phyloP scores from a whole-genome alignment of 2,113 vertebrate species.

The Andinoacara biseriatus region DNA sequence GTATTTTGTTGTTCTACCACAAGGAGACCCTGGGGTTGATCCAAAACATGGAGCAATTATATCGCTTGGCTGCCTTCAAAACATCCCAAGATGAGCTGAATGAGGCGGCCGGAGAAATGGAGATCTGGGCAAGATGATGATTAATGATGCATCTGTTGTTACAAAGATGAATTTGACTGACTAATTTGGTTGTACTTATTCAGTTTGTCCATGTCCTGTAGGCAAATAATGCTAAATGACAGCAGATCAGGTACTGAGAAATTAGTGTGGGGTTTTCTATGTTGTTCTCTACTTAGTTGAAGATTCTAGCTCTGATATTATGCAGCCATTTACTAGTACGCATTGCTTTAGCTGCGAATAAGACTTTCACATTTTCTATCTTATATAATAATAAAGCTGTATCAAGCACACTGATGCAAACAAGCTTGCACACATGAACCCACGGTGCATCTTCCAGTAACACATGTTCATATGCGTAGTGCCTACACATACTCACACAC shows the following conservation, averaged over 20 bases:
- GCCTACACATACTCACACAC: slow-evolving; percentile 5
- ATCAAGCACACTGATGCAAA: not conserved
- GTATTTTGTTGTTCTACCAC: not conserved
- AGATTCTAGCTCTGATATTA: no score
- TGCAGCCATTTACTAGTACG: no score
- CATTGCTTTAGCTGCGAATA: not conserved
- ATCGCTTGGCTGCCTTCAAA: not conserved
- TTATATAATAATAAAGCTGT: slow-evolving; percentile 3
- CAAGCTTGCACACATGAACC: not conserved
- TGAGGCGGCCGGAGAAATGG: not conserved
- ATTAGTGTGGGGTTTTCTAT: not conserved
- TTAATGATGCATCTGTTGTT: not conserved
- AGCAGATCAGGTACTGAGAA: no score
- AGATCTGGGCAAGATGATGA: not conserved
- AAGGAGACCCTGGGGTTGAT: not conserved
- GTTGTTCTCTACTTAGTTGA: no score
- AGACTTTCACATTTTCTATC: not conserved
- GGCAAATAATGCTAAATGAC: not conserved
- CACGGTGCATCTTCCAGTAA: slow-evolving; percentile 7
- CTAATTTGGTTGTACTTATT: not conserved
- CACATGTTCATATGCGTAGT: slow-evolving; percentile 18
- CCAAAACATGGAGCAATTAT: not conserved
- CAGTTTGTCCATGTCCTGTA: not conserved
- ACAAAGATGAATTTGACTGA: not conserved
- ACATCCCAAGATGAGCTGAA: not conserved